Conservation (phyloP, 2,113 vertebrate genomes). For the Coturnix japonica region DNA sequence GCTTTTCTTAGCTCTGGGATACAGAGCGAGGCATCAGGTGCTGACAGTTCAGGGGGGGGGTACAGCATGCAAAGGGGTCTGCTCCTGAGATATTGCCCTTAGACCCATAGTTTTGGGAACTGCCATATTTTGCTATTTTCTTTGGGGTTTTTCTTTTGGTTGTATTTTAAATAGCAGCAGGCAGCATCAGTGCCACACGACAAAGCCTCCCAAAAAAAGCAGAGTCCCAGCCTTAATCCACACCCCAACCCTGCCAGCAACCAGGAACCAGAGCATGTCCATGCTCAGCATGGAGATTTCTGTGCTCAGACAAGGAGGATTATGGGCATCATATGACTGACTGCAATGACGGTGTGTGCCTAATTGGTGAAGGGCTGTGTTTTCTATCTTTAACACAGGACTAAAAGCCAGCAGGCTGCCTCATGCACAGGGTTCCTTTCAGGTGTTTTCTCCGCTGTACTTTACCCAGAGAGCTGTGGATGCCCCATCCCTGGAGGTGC, state of each 20-base stretch:
- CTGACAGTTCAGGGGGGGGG: background rate
- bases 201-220: background rate
- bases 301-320: background rate
- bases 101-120: background rate
- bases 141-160: background rate
- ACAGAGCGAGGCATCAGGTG: constrained; percentile 54
- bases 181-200: background rate
- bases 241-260: background rate
- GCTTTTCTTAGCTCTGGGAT: constrained; percentile 68
- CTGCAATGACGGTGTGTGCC: background rate
- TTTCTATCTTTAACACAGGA: constrained; percentile 12
- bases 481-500: background rate
- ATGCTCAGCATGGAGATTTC: background rate
- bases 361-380: background rate
- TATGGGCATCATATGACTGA: background rate
- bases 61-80: background rate
- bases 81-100: background rate
- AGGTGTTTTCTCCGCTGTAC: background rate
- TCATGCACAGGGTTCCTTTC: background rate
- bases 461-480: background rate
- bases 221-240: background rate
- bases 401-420: background rate
- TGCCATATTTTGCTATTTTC: background rate
- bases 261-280: background rate
- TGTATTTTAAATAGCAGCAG: background rate